phyloP scores from a whole-genome alignment of 1,140 invertebrate genomes.

The Drosophila auraria region DNA sequence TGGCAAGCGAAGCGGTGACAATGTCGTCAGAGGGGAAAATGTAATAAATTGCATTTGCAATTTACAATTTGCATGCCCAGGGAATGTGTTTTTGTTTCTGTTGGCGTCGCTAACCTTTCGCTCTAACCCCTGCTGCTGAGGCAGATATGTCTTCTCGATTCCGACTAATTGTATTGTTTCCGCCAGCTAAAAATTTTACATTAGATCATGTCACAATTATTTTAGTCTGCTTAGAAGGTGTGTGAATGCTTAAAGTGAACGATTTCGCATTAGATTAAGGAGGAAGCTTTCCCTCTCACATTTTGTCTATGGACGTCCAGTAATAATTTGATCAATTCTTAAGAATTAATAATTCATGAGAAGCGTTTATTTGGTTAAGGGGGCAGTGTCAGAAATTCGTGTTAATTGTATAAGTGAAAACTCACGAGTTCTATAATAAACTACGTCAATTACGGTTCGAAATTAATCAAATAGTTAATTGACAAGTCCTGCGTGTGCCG shows the following conservation, averaged over 20 bases:
- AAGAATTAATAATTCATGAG: conserved; percentile 24
- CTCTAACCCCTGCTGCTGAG: conserved; percentile 24
- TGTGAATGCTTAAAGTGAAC: neutral
- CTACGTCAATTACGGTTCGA: conserved; percentile 40
- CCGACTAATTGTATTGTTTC: conserved; percentile 49
- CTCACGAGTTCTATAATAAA: conserved; percentile 42
- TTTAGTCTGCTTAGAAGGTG: conserved; percentile 38
- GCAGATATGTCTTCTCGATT: conserved; percentile 36
- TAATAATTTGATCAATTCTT: conserved; percentile 13
- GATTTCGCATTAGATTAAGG: conserved; percentile 35
- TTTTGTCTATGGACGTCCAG: neutral
- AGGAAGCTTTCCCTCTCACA: conserved; percentile 1
- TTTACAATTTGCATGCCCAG: conserved; percentile 51
- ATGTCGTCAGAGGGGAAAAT: conserved; percentile 64
- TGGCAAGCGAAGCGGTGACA: conserved; percentile 48
- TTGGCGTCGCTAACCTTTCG: conserved; percentile 29
- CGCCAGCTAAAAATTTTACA: conserved; percentile 72
- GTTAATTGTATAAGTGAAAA: conserved; percentile 30
- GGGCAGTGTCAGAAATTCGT: conserved; percentile 18
- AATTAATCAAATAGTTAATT: conserved; percentile 35
- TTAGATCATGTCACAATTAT: conserved; percentile 82
- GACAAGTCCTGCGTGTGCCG: conserved; percentile 1
- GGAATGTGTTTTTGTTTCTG: conserved; percentile 28
- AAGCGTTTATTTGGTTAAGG: conserved; percentile 4
- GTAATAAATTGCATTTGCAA: conserved; percentile 74